Evolutionary conservation across 1,140 invertebrate genomes (phyloP), one percentile per base, ranked within the genome.

Genomic region (Brachionus sp.): DNA sequence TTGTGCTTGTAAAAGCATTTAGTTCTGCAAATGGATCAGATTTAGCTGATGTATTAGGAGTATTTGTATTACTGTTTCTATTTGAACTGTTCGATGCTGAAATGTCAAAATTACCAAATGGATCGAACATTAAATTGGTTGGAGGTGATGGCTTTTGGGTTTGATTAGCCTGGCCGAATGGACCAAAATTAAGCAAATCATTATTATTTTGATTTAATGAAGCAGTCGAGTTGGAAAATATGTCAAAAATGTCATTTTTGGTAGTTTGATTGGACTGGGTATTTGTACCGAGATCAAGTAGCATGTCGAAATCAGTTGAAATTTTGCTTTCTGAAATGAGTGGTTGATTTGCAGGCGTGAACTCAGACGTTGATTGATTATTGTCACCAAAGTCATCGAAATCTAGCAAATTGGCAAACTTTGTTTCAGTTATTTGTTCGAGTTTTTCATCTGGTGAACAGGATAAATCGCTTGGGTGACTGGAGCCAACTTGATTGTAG

Each of bases 21-120:
- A 80, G 57, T 13, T 80, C 62, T 19, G 77, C 77, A 42, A 80
- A 80, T 13, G 77, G 77, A 37, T 80, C 77, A 3, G 37, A 29
- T 16, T 62, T 80, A 5, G 50, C 77, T 4, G 29, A 42, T 25
- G 29, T 12, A 80, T 25, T 62, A 62, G 77, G 16, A 12, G 16
- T 46, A 23, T 7, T 57, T 39, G 46, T 13, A 66, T 42, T 35
- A 66, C 33, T 80, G 13, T 62, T 80, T 57, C 10, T 13, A 25
- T 25, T 46, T 9, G 70, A 44, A 29, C 5, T 9, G 2, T 29
- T 75, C 6, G 19, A 46, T 75, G 70, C 19, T 35, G 70, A 46
- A 19, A 75, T 29, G 10, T 75, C 70, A 46, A 75, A 75, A 46
- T 75, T 75, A n/a, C 19, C 70, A 29, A 75, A 75, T 46, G 70